Conservation (phyloP, 2,113 vertebrate species). For the Sinocyclocheilus anshuiensis region DNA sequence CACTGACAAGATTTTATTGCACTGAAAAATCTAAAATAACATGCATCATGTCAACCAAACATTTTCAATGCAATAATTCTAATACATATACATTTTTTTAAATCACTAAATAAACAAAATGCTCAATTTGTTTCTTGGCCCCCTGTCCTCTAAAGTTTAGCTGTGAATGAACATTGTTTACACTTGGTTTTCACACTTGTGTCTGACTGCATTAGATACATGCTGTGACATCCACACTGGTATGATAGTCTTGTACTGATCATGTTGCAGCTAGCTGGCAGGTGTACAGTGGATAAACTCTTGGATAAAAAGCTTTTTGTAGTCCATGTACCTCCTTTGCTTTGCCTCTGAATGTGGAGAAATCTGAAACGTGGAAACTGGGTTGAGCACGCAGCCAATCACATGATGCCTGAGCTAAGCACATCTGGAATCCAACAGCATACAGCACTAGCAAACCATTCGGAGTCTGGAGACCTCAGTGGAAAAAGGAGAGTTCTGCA, state of each 20-base stretch:
- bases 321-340: constrained; percentile 24
- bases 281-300: constrained; percentile 39
- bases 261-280: constrained; percentile 37
- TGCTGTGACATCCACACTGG: constrained; percentile 43
- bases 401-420: constrained; percentile 55
- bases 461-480: constrained; percentile 55
- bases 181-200: background rate
- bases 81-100: too few relatives aligned
- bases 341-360: constrained; percentile 55
- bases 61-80: background rate
- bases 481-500: constrained; percentile 57
- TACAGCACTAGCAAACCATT: constrained; percentile 50
- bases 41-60: too few relatives aligned
- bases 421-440: constrained; percentile 67
- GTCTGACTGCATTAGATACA: constrained; percentile 33
- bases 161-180: background rate
- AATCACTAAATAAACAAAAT: background rate
- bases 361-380: constrained; percentile 61
- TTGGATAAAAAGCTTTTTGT: constrained; percentile 9
- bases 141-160: background rate
- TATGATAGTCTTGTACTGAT: constrained; percentile 43
- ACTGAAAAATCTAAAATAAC: too few relatives aligned
- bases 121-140: background rate
- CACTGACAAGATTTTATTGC: too few relatives aligned
- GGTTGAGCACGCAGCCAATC: constrained; percentile 55